A percentile compares a stretch with the other conserved stretches of the same genome.
These are phyloP conservation scores for Aspidapion aeneum DNA, from an alignment of 2,888 invertebrate species.

Conservation along the genomic window DNA sequence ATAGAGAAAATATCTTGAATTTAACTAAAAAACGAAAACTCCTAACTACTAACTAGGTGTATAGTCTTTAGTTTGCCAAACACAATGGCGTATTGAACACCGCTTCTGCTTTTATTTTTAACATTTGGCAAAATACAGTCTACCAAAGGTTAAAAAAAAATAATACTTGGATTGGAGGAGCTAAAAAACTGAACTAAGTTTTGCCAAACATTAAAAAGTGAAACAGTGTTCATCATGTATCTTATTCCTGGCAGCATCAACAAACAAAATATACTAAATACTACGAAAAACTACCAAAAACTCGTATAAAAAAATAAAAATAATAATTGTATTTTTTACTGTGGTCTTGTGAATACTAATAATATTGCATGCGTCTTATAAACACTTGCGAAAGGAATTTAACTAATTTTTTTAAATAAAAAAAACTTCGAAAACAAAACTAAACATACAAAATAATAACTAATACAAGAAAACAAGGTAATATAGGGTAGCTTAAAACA, in stretches of 20 bases:
- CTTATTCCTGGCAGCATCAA: constrained; percentile 53
- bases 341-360: constrained; percentile 13
- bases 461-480: constrained; percentile 40
- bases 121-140: neutral
- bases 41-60: constrained; percentile 39
- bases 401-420: constrained; percentile 37
- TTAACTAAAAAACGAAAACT: constrained; percentile 27
- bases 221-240: constrained; percentile 34
- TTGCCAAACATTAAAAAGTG: too few relatives aligned
- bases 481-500: constrained; percentile 25
- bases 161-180: too few relatives aligned
- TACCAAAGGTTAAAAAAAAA: too few relatives aligned
- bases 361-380: constrained; percentile 47
- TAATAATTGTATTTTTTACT: constrained; percentile 20
- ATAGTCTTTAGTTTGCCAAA: constrained; percentile 32
- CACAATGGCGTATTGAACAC: neutral
- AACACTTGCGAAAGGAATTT: constrained; percentile 39
- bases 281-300: constrained; percentile 45
- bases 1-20: constrained; percentile 15
- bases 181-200: too few relatives aligned
- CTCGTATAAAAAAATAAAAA: constrained; percentile 32
- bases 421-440: constrained; percentile 35
- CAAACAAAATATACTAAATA: constrained; percentile 40
- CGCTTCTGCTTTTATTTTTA: neutral
- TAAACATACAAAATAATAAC: constrained; percentile 36